Evolutionary conservation across 2,888 invertebrate species (phyloP), one percentile per base, ranked within the genome.

Genomic region (Petrolisthes manimaculis): DNA sequence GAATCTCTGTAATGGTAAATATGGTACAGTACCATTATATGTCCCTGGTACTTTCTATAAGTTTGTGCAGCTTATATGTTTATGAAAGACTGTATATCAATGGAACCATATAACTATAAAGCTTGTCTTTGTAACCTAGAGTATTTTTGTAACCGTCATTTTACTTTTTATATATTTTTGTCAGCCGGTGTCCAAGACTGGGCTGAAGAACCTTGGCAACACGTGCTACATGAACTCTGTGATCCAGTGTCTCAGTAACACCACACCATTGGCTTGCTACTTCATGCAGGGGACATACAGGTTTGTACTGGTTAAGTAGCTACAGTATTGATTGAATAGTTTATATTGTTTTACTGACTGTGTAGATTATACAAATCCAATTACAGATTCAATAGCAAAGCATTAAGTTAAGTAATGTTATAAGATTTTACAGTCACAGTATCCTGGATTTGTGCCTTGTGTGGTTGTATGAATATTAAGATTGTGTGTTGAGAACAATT

Each of bases 171-270:
- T 37, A 37, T 37, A 37, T 37, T 37, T 37, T 4, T 75, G 56
- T 12, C 89, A 91, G 89, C 86, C 79, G 4, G 86, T 53, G 12
- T 86, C 89, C 21, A 94, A 96, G 91, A 97, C 97, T 3, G 98
- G 98, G 3, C 94, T 99, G 83, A 96, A 96, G 92, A 99, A 99
- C 94, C 94, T 98, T 51, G 97, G 97, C 84, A 99, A 99, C 94
- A 98, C 98, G 0, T 99, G 99, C 93, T 99, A 98, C 93, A 97
- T 98, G 98, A 99, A 98, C 94, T 96, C 97, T 80, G 96, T 97
- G 91, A 95, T 99, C 90, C 99, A 99, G 93, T 98, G 98, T 92
- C 94, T 99, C 83, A 96, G 96, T 93, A 97, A 97, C 93, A 96
- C 97, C 2, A 95, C 95, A 12, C 94, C 95, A 12, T 94, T 98